These are phyloP conservation scores for Rhingia rostrata DNA, from an alignment of 2,888 invertebrate species.

Conservation along the genomic window DNA sequence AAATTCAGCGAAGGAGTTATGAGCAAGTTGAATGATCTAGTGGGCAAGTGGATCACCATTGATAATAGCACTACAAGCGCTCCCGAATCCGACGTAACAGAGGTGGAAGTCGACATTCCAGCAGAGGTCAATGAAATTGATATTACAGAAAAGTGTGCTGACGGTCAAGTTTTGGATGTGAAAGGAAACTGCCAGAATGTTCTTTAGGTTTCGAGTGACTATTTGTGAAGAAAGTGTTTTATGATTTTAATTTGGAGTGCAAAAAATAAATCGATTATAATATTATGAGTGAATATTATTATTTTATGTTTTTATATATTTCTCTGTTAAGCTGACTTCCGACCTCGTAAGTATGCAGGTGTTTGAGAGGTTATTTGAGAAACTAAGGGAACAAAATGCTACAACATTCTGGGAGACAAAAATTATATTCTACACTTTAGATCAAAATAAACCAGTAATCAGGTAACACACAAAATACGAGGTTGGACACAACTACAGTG, in stretches of 20 bases:
- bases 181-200: slow-evolving; percentile 75
- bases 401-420: no score
- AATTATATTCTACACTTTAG: no score
- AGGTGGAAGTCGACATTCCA: slow-evolving; percentile 5
- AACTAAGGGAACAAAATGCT: no score
- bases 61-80: slow-evolving; percentile 28
- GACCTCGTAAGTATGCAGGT: no score
- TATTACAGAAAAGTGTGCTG: slow-evolving; percentile 61
- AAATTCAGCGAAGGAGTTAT: slow-evolving; percentile 78
- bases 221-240: not conserved
- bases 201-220: slow-evolving; percentile 12
- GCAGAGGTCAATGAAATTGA: slow-evolving; percentile 55
- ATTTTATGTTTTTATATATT: no score
- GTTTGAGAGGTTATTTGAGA: no score
- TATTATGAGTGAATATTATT: no score
- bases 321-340: no score
- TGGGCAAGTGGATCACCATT: slow-evolving; percentile 75
- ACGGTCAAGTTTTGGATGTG: slow-evolving; percentile 74
- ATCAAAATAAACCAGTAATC: no score
- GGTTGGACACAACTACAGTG: no score
- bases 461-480: no score
- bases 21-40: slow-evolving; percentile 76
- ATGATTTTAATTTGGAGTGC: not conserved
- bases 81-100: slow-evolving; percentile 4
- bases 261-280: no score